phyloP scores from a whole-genome alignment of 2,113 vertebrate species.

The Chaenocephalus aceratus region DNA sequence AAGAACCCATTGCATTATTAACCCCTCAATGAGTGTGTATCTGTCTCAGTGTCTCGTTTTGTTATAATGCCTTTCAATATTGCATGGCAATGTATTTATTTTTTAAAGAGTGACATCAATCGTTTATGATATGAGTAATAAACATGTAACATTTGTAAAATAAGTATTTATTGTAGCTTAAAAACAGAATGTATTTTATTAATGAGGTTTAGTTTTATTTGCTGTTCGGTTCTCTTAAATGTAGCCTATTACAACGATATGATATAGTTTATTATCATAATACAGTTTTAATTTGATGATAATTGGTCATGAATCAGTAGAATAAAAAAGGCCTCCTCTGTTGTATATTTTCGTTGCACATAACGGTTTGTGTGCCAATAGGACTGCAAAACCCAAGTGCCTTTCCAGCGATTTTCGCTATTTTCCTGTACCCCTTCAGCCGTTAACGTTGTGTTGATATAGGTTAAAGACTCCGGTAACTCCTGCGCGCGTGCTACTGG shows the following conservation, averaged over 20 bases:
- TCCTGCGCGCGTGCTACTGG: background rate
- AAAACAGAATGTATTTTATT: background rate
- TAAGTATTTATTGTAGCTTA: background rate
- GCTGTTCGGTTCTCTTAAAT: background rate
- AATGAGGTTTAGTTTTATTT: background rate
- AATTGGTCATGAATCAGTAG: background rate
- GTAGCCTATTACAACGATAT: background rate
- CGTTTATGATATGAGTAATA: background rate
- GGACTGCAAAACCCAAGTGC: background rate
- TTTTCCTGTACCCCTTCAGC: constrained; percentile 12
- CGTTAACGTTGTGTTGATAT: background rate
- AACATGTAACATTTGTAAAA: background rate
- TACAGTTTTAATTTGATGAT: background rate
- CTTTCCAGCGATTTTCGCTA: constrained; percentile 45
- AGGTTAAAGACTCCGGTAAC: background rate
- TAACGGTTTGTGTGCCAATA: background rate
- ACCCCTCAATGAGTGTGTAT: background rate
- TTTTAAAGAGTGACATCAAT: too few species aligned
- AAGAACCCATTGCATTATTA: background rate
- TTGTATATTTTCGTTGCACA: background rate
- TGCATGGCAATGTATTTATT: background rate
- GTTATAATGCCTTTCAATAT: background rate
- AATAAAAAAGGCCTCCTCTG: background rate
- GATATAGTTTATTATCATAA: background rate
- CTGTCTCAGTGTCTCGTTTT: background rate